A percentile compares a stretch with the other conserved stretches of the same genome.
Conservation (phyloP, 2,797 vertebrate species). For the Liparis tanakae region DNA sequence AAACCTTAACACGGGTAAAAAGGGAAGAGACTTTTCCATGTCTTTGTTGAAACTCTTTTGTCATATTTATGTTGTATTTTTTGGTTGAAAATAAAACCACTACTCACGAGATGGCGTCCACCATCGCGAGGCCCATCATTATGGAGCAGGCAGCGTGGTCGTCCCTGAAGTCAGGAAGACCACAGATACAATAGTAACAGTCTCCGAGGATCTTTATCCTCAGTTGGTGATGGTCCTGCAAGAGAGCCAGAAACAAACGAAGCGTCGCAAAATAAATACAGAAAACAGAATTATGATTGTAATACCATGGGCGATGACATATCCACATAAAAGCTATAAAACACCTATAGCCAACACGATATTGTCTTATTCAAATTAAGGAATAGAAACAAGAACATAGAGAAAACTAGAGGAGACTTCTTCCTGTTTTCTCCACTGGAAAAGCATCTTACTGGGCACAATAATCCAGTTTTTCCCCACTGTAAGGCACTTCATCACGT, state of each 20-base stretch:
- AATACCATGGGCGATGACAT: neutral
- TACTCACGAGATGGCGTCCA: slow-evolving; percentile 96
- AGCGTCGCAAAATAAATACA: neutral
- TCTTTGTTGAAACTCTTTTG: neutral
- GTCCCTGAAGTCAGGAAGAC: slow-evolving; percentile 92
- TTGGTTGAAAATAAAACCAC: neutral
- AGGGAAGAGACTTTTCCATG: no score
- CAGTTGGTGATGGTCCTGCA: slow-evolving; percentile 91
- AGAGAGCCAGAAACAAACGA: neutral
- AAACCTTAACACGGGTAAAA: no score
- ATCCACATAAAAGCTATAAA: neutral
- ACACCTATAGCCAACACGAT: neutral
- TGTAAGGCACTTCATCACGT: no score
- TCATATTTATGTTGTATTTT: neutral
- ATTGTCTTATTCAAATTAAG: neutral
- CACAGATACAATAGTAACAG: slow-evolving; percentile 98
- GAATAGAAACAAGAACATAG: neutral
- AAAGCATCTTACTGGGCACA: no score
- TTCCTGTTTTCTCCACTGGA: neutral
- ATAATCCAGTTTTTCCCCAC: no score
- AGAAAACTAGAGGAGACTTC: neutral
- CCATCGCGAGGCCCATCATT: slow-evolving; percentile 95
- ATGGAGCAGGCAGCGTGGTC: slow-evolving; percentile 95
- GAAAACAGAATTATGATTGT: neutral
- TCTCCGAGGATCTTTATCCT: slow-evolving; percentile 97